Evolutionary conservation across 2,113 vertebrate species (phyloP).

Genomic region (Phyllostomus hastatus): DNA sequence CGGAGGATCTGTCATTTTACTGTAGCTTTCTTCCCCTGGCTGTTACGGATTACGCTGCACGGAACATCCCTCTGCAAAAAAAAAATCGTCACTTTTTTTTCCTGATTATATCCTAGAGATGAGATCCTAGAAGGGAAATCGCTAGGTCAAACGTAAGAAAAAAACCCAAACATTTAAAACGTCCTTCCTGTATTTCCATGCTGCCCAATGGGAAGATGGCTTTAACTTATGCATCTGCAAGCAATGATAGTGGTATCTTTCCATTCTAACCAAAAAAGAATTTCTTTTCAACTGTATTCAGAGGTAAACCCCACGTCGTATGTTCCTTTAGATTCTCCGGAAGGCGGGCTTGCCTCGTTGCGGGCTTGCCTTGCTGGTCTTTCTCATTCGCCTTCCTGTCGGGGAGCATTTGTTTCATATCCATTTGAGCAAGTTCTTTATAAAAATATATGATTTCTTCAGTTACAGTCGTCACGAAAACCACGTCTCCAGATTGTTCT

Average conservation of each 20-base stretch:
- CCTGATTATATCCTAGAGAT: neutral
- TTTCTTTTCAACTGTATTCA: neutral
- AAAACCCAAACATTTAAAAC: neutral
- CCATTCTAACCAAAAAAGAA: neutral
- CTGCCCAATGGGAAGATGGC: neutral
- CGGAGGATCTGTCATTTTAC: accelerated
- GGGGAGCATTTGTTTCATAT: neutral
- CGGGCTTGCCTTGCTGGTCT: neutral
- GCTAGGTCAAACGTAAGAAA: neutral
- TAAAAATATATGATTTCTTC: neutral
- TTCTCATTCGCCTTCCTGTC: neutral
- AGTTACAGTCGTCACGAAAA: neutral
- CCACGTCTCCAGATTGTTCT: no score
- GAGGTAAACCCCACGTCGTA: neutral
- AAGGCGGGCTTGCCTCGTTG: neutral
- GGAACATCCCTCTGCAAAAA: neutral
- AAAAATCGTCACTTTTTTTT: neutral
- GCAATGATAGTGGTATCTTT: neutral
- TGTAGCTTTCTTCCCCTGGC: neutral
- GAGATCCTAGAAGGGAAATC: neutral
- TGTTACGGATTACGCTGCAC: neutral
- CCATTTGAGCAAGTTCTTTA: neutral
- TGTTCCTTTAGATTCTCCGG: neutral
- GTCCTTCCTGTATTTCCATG: neutral
- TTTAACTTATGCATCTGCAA: neutral